Percentiles rank a stretch among this genome's conserved stretches.
These are phyloP conservation scores for Martes flavigula DNA, from an alignment of 2,797 vertebrate genomes.

Conservation along the genomic window DNA sequence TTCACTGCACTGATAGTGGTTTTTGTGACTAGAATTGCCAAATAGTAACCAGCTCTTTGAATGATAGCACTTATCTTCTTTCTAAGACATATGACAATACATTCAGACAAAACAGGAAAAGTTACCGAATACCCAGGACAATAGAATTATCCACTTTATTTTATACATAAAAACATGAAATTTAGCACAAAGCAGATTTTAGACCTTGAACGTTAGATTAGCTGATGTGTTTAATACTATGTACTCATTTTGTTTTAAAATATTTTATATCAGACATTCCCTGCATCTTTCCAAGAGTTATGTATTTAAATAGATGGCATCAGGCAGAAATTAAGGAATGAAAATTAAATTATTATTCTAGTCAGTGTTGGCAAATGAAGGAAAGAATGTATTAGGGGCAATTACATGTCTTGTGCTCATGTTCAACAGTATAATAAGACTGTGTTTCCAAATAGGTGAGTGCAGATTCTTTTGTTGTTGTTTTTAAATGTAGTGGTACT, in stretches of 20 bases:
- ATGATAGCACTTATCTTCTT: background rate
- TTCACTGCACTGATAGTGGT: background rate
- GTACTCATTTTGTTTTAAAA: background rate
- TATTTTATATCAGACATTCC: background rate
- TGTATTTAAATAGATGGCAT: background rate
- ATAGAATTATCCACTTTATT: background rate
- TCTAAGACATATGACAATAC: background rate
- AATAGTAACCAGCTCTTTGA: background rate
- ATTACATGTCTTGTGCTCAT: background rate
- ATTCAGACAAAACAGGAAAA: background rate
- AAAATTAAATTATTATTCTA: background rate
- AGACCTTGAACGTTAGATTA: background rate
- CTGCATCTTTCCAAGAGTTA: background rate
- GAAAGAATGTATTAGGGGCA: background rate
- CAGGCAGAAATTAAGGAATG: background rate
- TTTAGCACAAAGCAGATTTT: background rate
- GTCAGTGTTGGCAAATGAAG: background rate
- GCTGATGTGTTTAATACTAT: background rate
- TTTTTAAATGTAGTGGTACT: background rate
- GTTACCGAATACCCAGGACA: background rate
- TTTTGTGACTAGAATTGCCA: background rate
- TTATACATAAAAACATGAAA: background rate
- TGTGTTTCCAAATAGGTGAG: background rate
- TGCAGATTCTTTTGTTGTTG: background rate
- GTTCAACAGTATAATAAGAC: background rate